These are phyloP conservation scores for Amphiduros pacificus DNA, from an alignment of 2,888 invertebrate species.

Conservation along the genomic window DNA sequence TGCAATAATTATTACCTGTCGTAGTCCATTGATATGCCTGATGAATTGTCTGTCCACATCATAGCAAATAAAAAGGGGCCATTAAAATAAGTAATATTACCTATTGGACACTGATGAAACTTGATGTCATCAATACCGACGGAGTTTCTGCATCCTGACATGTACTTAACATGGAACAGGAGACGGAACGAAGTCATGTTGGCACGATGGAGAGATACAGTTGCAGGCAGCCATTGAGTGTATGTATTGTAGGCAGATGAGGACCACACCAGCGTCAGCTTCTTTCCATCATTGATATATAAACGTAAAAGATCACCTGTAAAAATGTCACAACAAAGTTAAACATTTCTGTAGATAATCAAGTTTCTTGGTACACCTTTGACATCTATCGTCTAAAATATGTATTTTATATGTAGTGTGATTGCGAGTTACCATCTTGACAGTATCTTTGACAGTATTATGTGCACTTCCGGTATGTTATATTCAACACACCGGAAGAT, in stretches of 20 bases:
- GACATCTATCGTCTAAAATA: no score
- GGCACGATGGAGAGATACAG: neutral
- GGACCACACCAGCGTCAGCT: neutral
- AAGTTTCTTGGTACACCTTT: no score
- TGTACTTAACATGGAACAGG: neutral
- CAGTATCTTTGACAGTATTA: no score
- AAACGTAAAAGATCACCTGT: neutral
- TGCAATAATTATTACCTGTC: no score
- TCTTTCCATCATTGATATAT: neutral
- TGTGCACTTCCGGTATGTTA: no score
- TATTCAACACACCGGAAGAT: no score
- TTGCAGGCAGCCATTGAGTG: neutral
- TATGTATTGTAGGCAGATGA: neutral
- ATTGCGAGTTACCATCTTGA: no score
- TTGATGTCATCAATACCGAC: neutral
- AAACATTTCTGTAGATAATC: neutral
- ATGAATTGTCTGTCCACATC: no score
- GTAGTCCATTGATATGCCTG: no score
- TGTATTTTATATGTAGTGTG: no score
- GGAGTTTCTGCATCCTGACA: neutral
- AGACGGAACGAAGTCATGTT: neutral
- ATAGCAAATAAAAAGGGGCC: no score
- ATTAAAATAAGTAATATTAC: neutral
- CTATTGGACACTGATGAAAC: neutral
- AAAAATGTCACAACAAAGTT: neutral